Percentiles rank a stretch among this genome's conserved stretches.
Evolutionary conservation across 2,797 vertebrate species (phyloP).

Genomic region (Scolopax rusticola): DNA sequence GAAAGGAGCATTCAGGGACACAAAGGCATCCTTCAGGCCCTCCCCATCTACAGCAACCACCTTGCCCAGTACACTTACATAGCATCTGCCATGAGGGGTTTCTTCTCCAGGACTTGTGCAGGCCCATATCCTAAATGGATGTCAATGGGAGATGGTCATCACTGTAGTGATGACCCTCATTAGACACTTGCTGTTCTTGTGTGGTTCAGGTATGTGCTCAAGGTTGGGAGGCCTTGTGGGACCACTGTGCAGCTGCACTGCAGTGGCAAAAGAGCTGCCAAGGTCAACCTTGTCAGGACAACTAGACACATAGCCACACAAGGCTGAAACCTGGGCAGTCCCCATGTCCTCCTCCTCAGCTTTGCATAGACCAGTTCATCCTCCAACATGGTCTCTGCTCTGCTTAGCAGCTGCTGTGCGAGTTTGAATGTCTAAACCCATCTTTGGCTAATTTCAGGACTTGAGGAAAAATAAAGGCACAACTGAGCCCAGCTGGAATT

Average conservation of each 20-base stretch:
- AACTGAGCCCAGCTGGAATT: neutral
- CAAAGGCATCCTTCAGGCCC: neutral
- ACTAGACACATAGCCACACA: accelerated
- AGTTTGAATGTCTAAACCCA: neutral
- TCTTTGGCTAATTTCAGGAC: neutral
- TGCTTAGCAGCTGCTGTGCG: neutral
- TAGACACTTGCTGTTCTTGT: neutral
- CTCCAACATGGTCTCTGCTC: neutral
- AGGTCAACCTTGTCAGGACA: neutral
- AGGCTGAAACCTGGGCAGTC: neutral
- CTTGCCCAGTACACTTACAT: neutral
- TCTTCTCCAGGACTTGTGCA: neutral
- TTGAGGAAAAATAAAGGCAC: neutral
- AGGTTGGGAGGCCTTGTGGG: neutral
- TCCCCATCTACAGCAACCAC: neutral
- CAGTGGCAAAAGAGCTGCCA: neutral
- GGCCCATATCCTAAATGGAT: neutral
- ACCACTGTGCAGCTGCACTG: neutral
- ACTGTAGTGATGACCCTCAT: neutral
- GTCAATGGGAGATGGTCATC: neutral
- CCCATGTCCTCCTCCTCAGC: neutral
- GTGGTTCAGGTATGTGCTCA: no score
- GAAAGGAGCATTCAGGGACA: neutral
- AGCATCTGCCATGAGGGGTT: neutral
- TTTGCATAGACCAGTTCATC: neutral